A percentile compares a stretch with the other conserved stretches of the same genome.
These are phyloP conservation scores for Gymnodraco acuticeps DNA, from an alignment of 2,797 vertebrate species.

Conservation along the genomic window DNA sequence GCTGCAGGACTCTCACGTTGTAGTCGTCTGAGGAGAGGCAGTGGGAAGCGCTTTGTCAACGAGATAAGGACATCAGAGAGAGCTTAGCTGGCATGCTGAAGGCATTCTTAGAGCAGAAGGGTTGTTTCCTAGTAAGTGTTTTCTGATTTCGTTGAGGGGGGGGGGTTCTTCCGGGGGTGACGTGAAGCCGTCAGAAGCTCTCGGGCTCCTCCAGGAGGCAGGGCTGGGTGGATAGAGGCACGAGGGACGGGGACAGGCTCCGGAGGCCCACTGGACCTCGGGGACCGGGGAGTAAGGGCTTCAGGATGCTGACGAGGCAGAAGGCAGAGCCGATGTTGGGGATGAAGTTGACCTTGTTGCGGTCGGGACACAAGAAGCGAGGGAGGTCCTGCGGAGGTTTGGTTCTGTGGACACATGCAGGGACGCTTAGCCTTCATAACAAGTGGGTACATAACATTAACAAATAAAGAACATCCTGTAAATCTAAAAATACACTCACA, in stretches of 20 bases:
- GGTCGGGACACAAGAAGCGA: constrained; percentile 96
- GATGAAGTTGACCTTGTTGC: constrained; percentile 99
- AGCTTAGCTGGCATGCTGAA: constrained; percentile 82
- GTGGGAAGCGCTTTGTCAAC: constrained; percentile 78
- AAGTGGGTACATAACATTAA: neutral
- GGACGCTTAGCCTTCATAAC: neutral
- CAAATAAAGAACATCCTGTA: neutral
- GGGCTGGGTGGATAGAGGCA: constrained; percentile 91
- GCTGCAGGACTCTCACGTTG: constrained; percentile 53
- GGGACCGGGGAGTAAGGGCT: constrained; percentile 93
- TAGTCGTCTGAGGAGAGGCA: constrained; percentile 74
- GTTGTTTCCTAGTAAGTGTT: constrained; percentile 56
- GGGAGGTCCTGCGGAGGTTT: constrained; percentile 95
- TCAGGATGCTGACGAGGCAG: constrained; percentile 99
- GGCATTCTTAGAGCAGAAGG: constrained; percentile 67
- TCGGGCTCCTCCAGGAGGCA: constrained; percentile 95
- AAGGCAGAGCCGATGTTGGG: constrained; percentile 99
- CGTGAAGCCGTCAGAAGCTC: constrained; percentile 83
- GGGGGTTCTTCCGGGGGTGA: neutral
- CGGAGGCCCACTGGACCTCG: constrained; percentile 81
- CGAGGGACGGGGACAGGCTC: constrained; percentile 89
- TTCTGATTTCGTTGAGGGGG: constrained; percentile 30
- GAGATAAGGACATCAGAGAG: constrained; percentile 79
- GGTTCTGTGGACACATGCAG: constrained; percentile 82
- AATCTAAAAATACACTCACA: constrained; percentile 85